Percentiles rank a stretch among this genome's conserved stretches.
Evolutionary conservation across 2,888 invertebrate species (phyloP).

Genomic region (Cantharis nigra): DNA sequence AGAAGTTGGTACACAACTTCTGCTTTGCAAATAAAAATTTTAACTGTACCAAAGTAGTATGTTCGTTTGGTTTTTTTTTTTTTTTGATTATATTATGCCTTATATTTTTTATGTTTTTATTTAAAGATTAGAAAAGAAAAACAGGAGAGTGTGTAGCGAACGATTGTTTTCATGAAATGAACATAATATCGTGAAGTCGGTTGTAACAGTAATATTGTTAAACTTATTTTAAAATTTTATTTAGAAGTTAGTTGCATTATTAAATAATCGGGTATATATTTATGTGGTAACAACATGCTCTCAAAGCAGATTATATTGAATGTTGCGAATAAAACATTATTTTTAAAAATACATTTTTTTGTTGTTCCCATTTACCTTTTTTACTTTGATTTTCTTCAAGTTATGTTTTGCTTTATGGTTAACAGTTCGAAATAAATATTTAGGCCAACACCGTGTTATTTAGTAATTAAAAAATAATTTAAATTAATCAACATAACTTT

Average conservation of each 20-base stretch:
- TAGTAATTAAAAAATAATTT: background rate
- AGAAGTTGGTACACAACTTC: constrained; percentile 12
- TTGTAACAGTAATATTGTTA: constrained; percentile 35
- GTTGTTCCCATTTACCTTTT: constrained; percentile 17
- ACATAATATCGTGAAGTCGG: constrained; percentile 32
- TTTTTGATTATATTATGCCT: constrained; percentile 13
- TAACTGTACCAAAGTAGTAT: constrained; percentile 30
- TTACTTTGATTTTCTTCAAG: background rate
- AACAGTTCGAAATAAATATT: background rate
- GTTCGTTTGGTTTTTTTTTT: constrained; percentile 20
- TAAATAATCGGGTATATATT: constrained; percentile 33
- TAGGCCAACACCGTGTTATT: too few relatives aligned
- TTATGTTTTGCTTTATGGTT: background rate
- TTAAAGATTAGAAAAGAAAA: background rate
- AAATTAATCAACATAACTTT: background rate
- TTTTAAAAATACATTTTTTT: constrained; percentile 21
- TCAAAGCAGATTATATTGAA: constrained; percentile 30
- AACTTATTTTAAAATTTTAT: constrained; percentile 37
- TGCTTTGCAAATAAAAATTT: constrained; percentile 30
- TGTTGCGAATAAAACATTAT: constrained; percentile 31
- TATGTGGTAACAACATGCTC: constrained; percentile 29
- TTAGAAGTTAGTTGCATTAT: constrained; percentile 30
- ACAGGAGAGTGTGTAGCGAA: constrained; percentile 12
- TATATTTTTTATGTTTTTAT: constrained; percentile 11
- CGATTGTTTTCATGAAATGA: constrained; percentile 23